Base-by-base conservation (phyloP, 2,888 invertebrate genomes). In the Acholoe squamosa region DNA sequence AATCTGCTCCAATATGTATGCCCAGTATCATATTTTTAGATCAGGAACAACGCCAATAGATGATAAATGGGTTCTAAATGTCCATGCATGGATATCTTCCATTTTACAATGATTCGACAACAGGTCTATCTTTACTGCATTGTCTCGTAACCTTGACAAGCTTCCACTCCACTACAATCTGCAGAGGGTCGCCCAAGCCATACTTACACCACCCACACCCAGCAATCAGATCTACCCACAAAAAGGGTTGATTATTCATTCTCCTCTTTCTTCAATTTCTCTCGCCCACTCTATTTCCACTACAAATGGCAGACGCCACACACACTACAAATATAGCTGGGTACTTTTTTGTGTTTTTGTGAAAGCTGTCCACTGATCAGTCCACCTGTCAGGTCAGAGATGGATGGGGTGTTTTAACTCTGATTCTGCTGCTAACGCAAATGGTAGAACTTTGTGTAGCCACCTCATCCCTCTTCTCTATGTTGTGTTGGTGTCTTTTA, bases 221-320 rank as follows among this genome's bases (percentile, higher is more conserved):
- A 14, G 14, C 71, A 71, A 71, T 71, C 71, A 71, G 71, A 71
- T 71, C 71, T 28, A 71, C 71, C 28, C 71, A 33, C 0, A n/a
- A 16, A 80, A 80, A 19, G 33, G 34, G 33, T 80, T 80, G 43
- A 34, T 80, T 34, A 43, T 14, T 80, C 80, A 43, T 14, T 80
- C 80, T 22, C 43, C 43, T 10, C 33, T 43, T 31, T 43, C 80
- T n/a, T n/a, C n/a, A n/a, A n/a, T n/a, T n/a, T n/a, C 33, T 80
- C 33, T 34, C 16, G 33, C 1, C 61, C 61, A 34, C 22, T 80
- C 43, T 10, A 16, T 22, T 80, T 61, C n/a, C 25, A 34, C 34
- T 33, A 80, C 80, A 80, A 80, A 71, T 80, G 43, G 80, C 76
- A 14, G 61, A n/a, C 22, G 61, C 25, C 25, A n/a, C 22, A 71